phyloP scores from a whole-genome alignment of 2,797 vertebrate genomes.

The Linurgus olivaceus region DNA sequence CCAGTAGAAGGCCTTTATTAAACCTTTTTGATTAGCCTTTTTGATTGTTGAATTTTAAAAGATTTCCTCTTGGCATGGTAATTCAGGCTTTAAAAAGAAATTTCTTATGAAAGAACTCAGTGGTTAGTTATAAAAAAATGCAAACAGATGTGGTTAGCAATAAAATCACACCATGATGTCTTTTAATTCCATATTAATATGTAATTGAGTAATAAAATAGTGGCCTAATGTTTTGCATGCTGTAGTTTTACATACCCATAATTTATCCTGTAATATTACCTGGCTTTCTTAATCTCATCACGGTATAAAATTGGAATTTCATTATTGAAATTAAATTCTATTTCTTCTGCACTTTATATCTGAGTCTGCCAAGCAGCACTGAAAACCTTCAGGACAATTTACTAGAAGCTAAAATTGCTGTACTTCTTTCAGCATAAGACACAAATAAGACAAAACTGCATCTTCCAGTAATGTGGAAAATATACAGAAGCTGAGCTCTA shows the following conservation, averaged over 20 bases:
- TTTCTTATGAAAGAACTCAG: slow-evolving; percentile 12
- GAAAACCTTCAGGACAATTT: slow-evolving; percentile 1
- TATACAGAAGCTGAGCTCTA: not conserved
- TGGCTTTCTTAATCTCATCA: slow-evolving; percentile 17
- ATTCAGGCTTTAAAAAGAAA: not conserved
- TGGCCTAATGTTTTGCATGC: not conserved
- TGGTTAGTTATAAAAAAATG: slow-evolving; percentile 28
- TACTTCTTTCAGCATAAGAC: not conserved
- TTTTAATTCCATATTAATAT: slow-evolving; percentile 64
- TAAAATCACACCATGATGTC: slow-evolving; percentile 10
- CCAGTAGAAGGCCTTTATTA: not conserved
- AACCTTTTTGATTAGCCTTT: not conserved
- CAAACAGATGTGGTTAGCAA: slow-evolving; percentile 45
- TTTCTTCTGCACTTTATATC: not conserved
- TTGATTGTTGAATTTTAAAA: not conserved
- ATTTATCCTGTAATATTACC: slow-evolving; percentile 17
- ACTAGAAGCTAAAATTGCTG: not conserved
- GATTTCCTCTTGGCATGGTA: slow-evolving; percentile 13
- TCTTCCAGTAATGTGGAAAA: not conserved
- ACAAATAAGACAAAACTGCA: not conserved
- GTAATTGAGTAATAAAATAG: slow-evolving; percentile 51
- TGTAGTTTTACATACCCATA: not conserved
- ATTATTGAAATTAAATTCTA: slow-evolving; percentile 18
- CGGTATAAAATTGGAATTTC: not conserved
- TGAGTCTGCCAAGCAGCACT: not conserved